Conservation (phyloP, 2,888 invertebrate genomes). For the Chymomyza amoena region DNA sequence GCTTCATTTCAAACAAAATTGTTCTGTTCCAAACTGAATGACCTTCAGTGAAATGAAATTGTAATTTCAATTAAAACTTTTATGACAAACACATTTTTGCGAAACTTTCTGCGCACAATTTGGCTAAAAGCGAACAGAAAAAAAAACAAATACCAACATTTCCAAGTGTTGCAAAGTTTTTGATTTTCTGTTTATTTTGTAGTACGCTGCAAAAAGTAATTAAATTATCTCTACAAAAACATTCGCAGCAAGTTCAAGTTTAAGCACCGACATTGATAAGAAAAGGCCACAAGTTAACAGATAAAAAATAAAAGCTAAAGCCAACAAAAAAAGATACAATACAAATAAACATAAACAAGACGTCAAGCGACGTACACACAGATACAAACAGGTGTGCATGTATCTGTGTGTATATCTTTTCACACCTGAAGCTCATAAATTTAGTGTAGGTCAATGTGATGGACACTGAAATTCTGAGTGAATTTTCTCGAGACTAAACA, state of each 20-base stretch:
- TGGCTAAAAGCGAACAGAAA: conserved; percentile 31
- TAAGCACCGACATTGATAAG: conserved; percentile 35
- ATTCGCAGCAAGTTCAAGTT: conserved; percentile 63
- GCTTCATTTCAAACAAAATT: conserved; percentile 41
- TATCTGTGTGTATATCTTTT: conserved; percentile 29
- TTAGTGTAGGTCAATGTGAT: conserved; percentile 18
- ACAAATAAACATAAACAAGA: conserved; percentile 50
- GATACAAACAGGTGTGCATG: neutral
- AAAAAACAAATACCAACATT: conserved; percentile 3
- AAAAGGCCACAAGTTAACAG: conserved; percentile 9
- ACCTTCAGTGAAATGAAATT: conserved; percentile 29
- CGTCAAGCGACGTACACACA: neutral
- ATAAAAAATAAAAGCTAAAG: neutral
- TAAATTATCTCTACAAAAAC: conserved; percentile 38
- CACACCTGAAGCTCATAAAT: conserved; percentile 60
- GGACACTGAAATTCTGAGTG: neutral
- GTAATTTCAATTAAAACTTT: conserved; percentile 57
- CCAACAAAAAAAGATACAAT: neutral
- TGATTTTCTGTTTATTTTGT: conserved; percentile 44
- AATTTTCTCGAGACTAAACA: neutral
- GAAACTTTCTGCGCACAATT: conserved; percentile 37
- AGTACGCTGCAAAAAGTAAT: conserved; percentile 31
- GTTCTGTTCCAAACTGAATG: conserved; percentile 21
- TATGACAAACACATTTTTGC: conserved; percentile 23
- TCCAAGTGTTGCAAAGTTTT: conserved; percentile 25